phyloP scores from a whole-genome alignment of 2,797 vertebrate species.

The Muraenolepis orangiensis region DNA sequence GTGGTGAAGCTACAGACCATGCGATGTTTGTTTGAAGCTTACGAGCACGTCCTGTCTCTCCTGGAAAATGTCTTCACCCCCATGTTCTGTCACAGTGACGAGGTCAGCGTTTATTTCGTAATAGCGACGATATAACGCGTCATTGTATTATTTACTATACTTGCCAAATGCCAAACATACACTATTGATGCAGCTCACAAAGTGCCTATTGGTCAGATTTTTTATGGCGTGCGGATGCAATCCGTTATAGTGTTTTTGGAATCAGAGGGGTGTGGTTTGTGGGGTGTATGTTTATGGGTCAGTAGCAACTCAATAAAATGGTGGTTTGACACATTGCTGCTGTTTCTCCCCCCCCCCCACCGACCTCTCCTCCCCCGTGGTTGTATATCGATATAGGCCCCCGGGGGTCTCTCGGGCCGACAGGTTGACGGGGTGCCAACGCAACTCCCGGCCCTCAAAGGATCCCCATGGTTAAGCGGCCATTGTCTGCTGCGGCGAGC shows the following conservation, averaged over 20 bases:
- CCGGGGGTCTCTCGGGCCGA: slow-evolving; percentile 39
- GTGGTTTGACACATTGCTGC: neutral
- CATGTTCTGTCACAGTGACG: slow-evolving; percentile 97
- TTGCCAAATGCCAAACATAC: neutral
- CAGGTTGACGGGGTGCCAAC: slow-evolving; percentile 55
- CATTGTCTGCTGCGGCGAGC: slow-evolving; percentile 39
- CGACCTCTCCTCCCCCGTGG: slow-evolving; percentile 14
- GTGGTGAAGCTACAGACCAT: slow-evolving; percentile 97
- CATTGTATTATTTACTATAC: neutral
- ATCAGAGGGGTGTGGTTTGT: neutral
- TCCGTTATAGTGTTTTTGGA: neutral
- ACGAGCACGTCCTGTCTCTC: slow-evolving; percentile 94
- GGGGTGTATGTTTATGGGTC: neutral
- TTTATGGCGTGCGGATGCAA: neutral
- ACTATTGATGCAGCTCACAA: neutral
- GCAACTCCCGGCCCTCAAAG: slow-evolving; percentile 57
- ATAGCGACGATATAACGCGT: neutral
- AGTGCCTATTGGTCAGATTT: neutral
- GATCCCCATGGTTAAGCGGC: slow-evolving; percentile 25
- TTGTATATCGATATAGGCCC: slow-evolving; percentile 17
- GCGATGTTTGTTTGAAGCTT: slow-evolving; percentile 96
- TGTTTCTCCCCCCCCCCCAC: slow-evolving; percentile 34
- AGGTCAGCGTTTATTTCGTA: slow-evolving; percentile 69
- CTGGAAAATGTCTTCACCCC: slow-evolving; percentile 95
- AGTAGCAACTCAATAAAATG: neutral